These are phyloP conservation scores for Drosophila sucinea DNA, from an alignment of 1,140 invertebrate species.

Conservation along the genomic window DNA sequence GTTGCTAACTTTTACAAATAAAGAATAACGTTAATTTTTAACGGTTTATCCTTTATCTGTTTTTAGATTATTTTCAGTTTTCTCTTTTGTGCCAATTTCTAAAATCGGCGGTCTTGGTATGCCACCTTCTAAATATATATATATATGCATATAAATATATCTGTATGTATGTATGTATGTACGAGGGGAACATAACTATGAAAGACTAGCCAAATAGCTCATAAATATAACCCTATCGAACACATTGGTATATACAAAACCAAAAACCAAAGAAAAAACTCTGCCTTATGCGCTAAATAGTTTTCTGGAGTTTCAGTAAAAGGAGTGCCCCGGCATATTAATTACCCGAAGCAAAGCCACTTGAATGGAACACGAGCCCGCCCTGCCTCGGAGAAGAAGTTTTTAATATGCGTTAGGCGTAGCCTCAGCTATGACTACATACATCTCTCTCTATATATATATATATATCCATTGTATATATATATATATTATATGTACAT, in stretches of 20 bases:
- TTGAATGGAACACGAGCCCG: constrained; percentile 29
- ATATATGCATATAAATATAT: not conserved
- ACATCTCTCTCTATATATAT: not conserved
- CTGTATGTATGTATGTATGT: not conserved
- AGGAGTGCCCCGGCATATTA: constrained; percentile 31
- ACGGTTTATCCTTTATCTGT: not conserved
- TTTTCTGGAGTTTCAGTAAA: constrained; percentile 18
- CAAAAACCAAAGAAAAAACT: constrained; percentile 3
- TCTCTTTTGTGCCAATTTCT: constrained; percentile 9
- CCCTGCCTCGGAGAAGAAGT: constrained; percentile 1
- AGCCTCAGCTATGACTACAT: constrained; percentile 12
- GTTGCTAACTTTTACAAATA: too few relatives aligned
- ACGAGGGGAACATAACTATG: not conserved
- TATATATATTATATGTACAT: not conserved
- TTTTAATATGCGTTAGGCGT: constrained; percentile 29
- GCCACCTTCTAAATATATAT: not conserved
- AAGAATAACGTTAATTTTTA: too few relatives aligned
- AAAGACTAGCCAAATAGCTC: constrained; percentile 10
- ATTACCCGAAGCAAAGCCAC: constrained; percentile 23
- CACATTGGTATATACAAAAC: constrained; percentile 10
- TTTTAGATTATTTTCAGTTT: not conserved
- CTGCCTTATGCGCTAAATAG: constrained; percentile 28
- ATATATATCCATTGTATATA: constrained; percentile 7
- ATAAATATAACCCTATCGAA: constrained; percentile 18
- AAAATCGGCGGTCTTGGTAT: not conserved